phyloP scores from a whole-genome alignment of 35 echinoderm and acorn worm genomes.

The Strongylocentrotus purpuratus region DNA sequence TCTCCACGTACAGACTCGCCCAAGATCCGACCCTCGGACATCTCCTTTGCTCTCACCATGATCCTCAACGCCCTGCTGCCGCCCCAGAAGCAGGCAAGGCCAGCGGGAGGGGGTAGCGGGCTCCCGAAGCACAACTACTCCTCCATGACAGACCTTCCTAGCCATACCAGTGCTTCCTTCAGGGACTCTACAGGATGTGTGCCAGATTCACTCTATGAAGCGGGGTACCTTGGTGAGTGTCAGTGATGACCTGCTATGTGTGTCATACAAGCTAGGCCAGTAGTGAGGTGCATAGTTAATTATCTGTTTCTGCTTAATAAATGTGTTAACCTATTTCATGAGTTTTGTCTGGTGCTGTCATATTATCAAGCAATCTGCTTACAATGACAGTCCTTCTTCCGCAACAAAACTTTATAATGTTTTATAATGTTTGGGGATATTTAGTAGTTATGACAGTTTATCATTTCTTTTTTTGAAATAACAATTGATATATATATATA shows the following conservation, averaged over 20 bases:
- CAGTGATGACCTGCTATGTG: background rate
- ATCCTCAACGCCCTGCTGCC: constrained; percentile 89
- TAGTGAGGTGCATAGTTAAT: too few relatives aligned
- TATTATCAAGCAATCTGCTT: too few relatives aligned
- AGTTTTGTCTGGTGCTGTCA: too few relatives aligned
- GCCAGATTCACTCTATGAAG: constrained; percentile 90
- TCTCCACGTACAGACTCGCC: constrained; percentile 74
- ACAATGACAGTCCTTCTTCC: too few relatives aligned
- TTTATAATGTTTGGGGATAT: too few relatives aligned
- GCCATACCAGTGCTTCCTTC: constrained; percentile 82
- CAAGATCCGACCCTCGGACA: constrained; percentile 92
- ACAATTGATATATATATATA: too few relatives aligned
- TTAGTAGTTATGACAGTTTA: too few relatives aligned
- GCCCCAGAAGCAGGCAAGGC: constrained; percentile 64
- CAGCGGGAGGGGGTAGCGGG: constrained; percentile 53
- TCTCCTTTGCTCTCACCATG: constrained; percentile 90
- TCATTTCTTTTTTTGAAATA: too few relatives aligned
- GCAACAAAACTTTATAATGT: too few relatives aligned
- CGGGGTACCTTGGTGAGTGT: constrained; percentile 85
- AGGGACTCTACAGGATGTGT: constrained; percentile 66
- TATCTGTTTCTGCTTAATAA: too few relatives aligned
- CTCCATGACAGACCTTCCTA: constrained; percentile 86
- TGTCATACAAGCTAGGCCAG: too few relatives aligned
- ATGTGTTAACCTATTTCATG: too few relatives aligned
- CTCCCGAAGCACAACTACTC: constrained; percentile 68